Conservation (phyloP, 1,140 invertebrate genomes). For the Scaptomyza graminum region DNA sequence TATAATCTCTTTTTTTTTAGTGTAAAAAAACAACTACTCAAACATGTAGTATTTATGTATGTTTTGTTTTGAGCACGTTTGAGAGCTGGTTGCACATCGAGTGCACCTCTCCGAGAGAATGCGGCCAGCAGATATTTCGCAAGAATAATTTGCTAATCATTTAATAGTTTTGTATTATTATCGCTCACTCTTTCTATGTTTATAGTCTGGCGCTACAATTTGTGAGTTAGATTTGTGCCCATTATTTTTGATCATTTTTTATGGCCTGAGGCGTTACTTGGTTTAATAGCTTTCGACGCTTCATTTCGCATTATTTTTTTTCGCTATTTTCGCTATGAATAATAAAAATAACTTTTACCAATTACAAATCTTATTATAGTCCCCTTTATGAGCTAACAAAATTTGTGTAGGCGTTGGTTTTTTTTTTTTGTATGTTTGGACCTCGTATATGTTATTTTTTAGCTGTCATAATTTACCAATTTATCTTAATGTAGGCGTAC, state of each 20-base stretch:
- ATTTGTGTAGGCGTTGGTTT: slow-evolving; percentile 8
- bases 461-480: too few relatives aligned
- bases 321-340: slow-evolving; percentile 33
- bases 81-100: slow-evolving; percentile 36
- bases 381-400: not conserved
- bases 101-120: slow-evolving; percentile 41
- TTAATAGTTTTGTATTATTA: slow-evolving; percentile 18
- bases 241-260: slow-evolving; percentile 49
- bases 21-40: slow-evolving; percentile 1
- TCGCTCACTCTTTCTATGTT: slow-evolving; percentile 6
- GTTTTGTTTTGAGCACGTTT: slow-evolving; percentile 7
- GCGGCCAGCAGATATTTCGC: slow-evolving; percentile 55
- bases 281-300: slow-evolving; percentile 39
- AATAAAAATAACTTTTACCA: slow-evolving; percentile 25
- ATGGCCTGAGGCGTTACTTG: slow-evolving; percentile 14
- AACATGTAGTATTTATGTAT: too few relatives aligned
- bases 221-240: slow-evolving; percentile 4
- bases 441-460: not conserved
- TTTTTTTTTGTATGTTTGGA: not conserved
- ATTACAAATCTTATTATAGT: slow-evolving; percentile 5
- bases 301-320: slow-evolving; percentile 33
- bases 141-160: slow-evolving; percentile 53
- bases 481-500: too few relatives aligned
- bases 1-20: not conserved
- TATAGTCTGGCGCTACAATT: too few relatives aligned